Base-by-base conservation (phyloP, 2,888 invertebrate genomes). In the Phania funesta region DNA sequence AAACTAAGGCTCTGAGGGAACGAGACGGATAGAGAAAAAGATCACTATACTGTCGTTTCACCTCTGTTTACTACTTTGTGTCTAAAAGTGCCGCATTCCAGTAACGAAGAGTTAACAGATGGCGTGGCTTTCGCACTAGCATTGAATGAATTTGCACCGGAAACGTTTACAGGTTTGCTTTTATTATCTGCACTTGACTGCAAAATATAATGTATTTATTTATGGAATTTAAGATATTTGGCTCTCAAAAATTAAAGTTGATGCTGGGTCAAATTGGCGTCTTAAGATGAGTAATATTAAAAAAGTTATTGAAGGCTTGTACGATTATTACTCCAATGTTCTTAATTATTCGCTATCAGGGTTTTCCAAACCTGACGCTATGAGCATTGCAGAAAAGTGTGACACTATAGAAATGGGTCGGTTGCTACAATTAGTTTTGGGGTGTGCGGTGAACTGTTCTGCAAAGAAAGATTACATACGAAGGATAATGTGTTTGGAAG, bases 371-470 rank as follows among this genome's bases (percentile, higher is more conserved):
- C 98, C 98, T 6, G 98, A 98, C 93, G 95, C 97, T 65, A 93
- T 93, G 85, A 95, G 95, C 89, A 96, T 97, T 86, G 96, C 95
- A 0, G 97, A 98, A 89, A 94, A 94, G 85, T 93, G 93, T 73
- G 96, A 98, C 90, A 92, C 93, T 41, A 92, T 93, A n/a, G 97
- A 99, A 91, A 91, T 98, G 86, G 96, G 96, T 67, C 94, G 97
- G 71, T 91, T 99, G 67, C 91, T 99, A 82, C 97, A 98, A 91
- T 92, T 99, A 85, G 95, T 99, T 74, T 93, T 99, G 77, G 98
- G 94, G 71, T 98, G 98, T 93, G 98, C 99, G 78, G 96, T 99
- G 35, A 98, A 98, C 91, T 98, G 98, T 90, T 94, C 95, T 70
- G 94, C 95, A 85, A 98, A 98, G 90, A 96, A 98, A 90, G 95